Evolutionary conservation across 2,797 vertebrate genomes (phyloP), one percentile per base, ranked within the genome.

Genomic region (Tokudaia tokunoshimensis): DNA sequence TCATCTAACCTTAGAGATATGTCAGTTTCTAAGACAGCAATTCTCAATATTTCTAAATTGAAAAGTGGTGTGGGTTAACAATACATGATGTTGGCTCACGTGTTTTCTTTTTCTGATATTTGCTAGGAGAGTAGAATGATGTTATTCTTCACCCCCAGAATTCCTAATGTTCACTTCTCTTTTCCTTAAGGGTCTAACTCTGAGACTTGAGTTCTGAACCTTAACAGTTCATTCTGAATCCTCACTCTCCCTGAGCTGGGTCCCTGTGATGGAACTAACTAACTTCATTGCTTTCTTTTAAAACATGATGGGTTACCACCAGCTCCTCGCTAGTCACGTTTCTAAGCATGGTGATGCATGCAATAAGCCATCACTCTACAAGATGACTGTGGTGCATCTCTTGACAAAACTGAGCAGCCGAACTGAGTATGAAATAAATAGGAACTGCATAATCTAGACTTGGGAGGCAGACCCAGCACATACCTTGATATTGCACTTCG

Each of bases 381-480:
- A 88, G 24, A 37, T 55, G 41, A 86, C 6, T 87, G 1, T 88
- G 78, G 79, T 87, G 47, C 72, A 52, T 85, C 78, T 94, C 61
- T 95, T 93, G 74, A 61, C 83, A 67, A 86, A 89, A 67, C n/a
- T 87, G 57, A 96, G 67, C 6, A 94, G 41, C 13, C 61, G 63
- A 63, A 76, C 41, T 67, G 75, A 89, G n/a, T 44, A 20, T 86
- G 82, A 92, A 96, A 91, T 94, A 96, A 92, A 90, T 89, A 94
- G 94, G 74, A 79, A 91, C 70, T 41, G n/a, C 84, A 85, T 87
- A 74, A 91, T 61, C 37, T 61, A 75, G 86, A 92, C 44, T 81
- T 89, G 91, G 95, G 94, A 84, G 85, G 50, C 34, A 37, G 37
- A 89, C 70, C 85, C 76, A 41, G 50, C 74, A 94, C 83, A 10